A percentile compares a stretch with the other conserved stretches of the same genome.
These are phyloP conservation scores for Drosophila aldrichi DNA, from an alignment of 2,888 invertebrate species.

Conservation along the genomic window DNA sequence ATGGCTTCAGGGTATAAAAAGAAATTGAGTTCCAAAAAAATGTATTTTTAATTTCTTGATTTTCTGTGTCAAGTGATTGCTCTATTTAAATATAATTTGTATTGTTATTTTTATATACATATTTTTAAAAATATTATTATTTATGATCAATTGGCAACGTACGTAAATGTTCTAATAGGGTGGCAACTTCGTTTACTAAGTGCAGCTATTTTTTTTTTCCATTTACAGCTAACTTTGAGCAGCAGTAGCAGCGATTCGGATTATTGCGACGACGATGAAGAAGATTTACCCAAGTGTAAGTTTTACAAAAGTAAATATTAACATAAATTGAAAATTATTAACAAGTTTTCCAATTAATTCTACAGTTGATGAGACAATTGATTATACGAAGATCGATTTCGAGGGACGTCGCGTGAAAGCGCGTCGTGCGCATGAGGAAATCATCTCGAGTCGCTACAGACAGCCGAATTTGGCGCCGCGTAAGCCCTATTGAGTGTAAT, in stretches of 20 bases:
- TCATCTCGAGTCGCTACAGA: constrained; percentile 85
- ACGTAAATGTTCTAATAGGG: neutral
- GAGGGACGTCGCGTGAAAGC: constrained; percentile 85
- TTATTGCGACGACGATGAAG: constrained; percentile 84
- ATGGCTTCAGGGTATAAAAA: too few species aligned
- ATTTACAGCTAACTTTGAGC: constrained; percentile 83
- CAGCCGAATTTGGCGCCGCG: constrained; percentile 85
- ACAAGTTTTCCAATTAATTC: neutral
- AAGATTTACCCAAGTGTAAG: constrained; percentile 83
- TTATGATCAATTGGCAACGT: neutral
- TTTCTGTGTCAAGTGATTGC: neutral
- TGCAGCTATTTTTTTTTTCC: neutral
- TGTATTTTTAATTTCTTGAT: too few species aligned
- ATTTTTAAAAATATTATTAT: neutral
- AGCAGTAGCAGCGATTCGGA: constrained; percentile 85
- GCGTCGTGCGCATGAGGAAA: constrained; percentile 85
- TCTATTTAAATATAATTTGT: neutral
- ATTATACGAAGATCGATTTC: constrained; percentile 85
- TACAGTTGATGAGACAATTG: constrained; percentile 84
- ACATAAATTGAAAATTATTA: neutral
- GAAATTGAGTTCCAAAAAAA: neutral
- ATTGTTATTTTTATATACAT: neutral
- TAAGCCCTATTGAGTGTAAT: constrained; percentile 46
- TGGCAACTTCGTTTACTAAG: constrained; percentile 5
- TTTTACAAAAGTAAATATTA: neutral